These are phyloP conservation scores for Torymus aiolomorphi DNA, from an alignment of 2,888 invertebrate genomes.

Conservation along the genomic window DNA sequence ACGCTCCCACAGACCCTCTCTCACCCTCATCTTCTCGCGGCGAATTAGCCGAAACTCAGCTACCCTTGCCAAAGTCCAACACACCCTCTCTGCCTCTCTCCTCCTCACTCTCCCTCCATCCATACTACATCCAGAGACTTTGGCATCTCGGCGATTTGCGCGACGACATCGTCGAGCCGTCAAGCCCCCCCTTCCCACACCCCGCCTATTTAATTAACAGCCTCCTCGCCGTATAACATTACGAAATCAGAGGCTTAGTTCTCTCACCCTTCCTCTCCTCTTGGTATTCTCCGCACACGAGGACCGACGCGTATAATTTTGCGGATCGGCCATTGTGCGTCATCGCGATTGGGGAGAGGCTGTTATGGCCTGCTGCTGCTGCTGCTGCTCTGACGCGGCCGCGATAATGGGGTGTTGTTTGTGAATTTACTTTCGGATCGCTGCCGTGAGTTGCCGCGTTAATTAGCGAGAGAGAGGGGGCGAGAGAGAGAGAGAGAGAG, in stretches of 20 bases:
- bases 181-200: no score
- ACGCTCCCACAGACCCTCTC: no score
- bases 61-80: neutral
- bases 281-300: neutral
- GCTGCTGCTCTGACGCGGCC: neutral
- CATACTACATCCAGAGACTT: no score
- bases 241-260: conserved; percentile 3
- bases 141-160: no score
- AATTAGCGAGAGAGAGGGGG: conserved; percentile 34
- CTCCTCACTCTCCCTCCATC: no score
- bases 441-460: conserved; percentile 30
- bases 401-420: conserved; percentile 43
- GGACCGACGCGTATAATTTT: conserved; percentile 11
- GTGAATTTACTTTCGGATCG: conserved; percentile 53
- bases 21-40: no score
- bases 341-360: conserved; percentile 22
- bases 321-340: neutral
- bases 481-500: conserved; percentile 7
- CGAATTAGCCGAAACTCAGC: no score
- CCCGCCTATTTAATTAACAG: conserved; percentile 15
- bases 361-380: no score
- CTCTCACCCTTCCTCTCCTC: neutral
- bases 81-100: neutral
- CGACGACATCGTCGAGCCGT: no score
- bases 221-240: neutral